Evolutionary conservation across 2,797 vertebrate genomes (phyloP), one percentile per base, ranked within the genome.

Genomic region (Sparidentex hasta): DNA sequence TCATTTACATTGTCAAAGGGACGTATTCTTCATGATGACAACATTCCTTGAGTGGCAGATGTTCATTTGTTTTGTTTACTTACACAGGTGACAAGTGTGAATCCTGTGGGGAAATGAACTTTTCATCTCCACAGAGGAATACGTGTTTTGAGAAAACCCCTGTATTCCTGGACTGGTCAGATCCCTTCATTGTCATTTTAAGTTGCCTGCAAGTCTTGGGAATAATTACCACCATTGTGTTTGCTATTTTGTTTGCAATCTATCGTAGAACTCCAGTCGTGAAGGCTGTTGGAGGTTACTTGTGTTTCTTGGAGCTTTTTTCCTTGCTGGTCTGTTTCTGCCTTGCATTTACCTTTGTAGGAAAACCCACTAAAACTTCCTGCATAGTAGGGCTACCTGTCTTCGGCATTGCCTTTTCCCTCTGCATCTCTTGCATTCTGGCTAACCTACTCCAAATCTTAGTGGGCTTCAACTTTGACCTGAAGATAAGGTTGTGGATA

Each of bases 351-450:
- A 85, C n/a, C 50, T 92, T 92, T 9, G 18, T 54, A 0, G 87
- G 77, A 18, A 47, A 50, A 21, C 94, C 93, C 61, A 82, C 70
- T 2, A 0, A 1, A 0, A 0, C 1, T 1, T 74, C 74, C 57
- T 93, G 92, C 71, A 77, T 58, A 72, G 0, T 80, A 0, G 77
- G 86, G 12, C 18, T 94, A 56, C 93, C 93, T 20, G 12, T 93
- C 17, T 95, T 94, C 18, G 82, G 84, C 23, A 61, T 92, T 0
- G 82, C 81, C 41, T 93, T 92, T 55, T 89, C 91, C 21, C 23
- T 95, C n/a, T 94, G 90, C 65, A 71, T 93, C 38, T 76, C 94
- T 58, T 95, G 93, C 57, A 92, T 94, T 52, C 74, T 94, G 59
- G 87, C 93, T 23, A 95, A 94, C 82, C 78, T 91, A 17, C 56